phyloP scores from a whole-genome alignment of 2,113 vertebrate genomes.

The Solea senegalensis region DNA sequence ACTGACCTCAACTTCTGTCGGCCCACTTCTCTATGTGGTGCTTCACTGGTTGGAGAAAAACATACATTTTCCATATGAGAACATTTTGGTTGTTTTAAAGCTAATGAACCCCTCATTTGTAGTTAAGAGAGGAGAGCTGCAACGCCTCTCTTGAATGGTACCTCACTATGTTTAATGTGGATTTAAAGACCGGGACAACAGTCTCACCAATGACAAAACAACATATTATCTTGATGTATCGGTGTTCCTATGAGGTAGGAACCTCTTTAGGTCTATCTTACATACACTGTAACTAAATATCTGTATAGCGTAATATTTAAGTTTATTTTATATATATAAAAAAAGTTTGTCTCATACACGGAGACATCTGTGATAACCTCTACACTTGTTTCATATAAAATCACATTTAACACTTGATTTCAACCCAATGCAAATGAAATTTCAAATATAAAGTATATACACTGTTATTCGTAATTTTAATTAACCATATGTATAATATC shows the following conservation, averaged over 20 bases:
- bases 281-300: conserved; percentile 58
- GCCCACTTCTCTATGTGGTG: neutral
- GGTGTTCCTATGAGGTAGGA: conserved; percentile 25
- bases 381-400: conserved; percentile 46
- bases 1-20: conserved; percentile 29
- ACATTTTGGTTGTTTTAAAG: conserved; percentile 7
- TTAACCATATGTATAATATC: conserved; percentile 10
- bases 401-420: conserved; percentile 36
- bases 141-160: conserved; percentile 24
- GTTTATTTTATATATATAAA: conserved; percentile 59
- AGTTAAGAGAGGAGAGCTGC: neutral
- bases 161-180: conserved; percentile 37
- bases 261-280: conserved; percentile 54
- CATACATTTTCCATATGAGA: neutral
- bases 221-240: conserved; percentile 40
- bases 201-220: conserved; percentile 40
- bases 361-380: conserved; percentile 54
- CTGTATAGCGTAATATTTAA: conserved; percentile 78
- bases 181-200: neutral
- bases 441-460: conserved; percentile 30
- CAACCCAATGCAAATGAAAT: conserved; percentile 29
- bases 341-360: conserved; percentile 60
- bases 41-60: conserved; percentile 20
- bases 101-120: neutral
- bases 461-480: conserved; percentile 27